Conservation (phyloP, 1,140 invertebrate genomes). For the Plectrocnemia conspersa region DNA sequence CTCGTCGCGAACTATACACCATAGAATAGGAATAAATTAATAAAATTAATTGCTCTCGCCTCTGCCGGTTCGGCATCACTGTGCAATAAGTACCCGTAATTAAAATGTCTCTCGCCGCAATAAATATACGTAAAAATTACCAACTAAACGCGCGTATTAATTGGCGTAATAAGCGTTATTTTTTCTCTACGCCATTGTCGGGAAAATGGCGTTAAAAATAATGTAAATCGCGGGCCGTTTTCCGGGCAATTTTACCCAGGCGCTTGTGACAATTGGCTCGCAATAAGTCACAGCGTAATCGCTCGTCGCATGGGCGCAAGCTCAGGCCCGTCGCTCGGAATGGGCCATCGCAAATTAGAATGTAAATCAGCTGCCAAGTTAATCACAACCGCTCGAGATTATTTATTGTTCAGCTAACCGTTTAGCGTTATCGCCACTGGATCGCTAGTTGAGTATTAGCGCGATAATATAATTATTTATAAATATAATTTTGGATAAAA, state of each 20-base stretch:
- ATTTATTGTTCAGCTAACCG: slow-evolving; percentile 21
- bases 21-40: too few species aligned
- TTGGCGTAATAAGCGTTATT: too few species aligned
- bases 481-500: too few species aligned
- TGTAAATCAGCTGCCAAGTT: slow-evolving; percentile 25
- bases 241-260: background rate
- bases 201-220: background rate
- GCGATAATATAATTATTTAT: background rate
- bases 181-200: too few species aligned
- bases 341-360: slow-evolving; percentile 25
- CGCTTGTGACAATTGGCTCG: background rate
- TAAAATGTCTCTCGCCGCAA: too few species aligned
- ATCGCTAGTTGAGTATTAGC: background rate
- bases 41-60: too few species aligned
- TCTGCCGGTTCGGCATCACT: too few species aligned
- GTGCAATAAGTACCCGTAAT: too few species aligned
- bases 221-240: background rate
- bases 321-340: slow-evolving; percentile 18
- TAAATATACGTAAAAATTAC: too few species aligned
- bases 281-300: too few species aligned
- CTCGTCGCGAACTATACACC: too few species aligned
- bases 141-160: too few species aligned
- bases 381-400: slow-evolving; percentile 25
- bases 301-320: background rate
- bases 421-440: slow-evolving; percentile 20